phyloP scores from a whole-genome alignment of 2,888 invertebrate species.

The Neelides folsomi region DNA sequence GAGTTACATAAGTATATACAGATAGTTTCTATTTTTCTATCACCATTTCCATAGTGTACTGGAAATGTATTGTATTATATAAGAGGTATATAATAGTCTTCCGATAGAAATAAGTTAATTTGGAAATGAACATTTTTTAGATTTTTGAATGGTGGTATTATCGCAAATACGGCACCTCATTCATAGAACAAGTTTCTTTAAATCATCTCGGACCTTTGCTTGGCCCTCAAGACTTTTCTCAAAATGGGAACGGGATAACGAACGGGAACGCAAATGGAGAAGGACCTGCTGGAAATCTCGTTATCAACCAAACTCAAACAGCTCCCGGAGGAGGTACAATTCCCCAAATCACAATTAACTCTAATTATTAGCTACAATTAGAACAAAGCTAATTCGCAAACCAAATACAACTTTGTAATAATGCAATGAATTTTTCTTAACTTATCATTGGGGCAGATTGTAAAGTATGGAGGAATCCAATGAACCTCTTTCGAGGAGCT shows the following conservation, averaged over 20 bases:
- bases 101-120: too few species aligned
- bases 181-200: slow-evolving; percentile 90
- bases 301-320: slow-evolving; percentile 38
- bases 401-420: too few species aligned
- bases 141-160: slow-evolving; percentile 99
- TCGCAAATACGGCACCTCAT: slow-evolving; percentile 92
- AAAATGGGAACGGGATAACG: slow-evolving; percentile 37
- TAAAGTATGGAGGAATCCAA: slow-evolving; percentile 92
- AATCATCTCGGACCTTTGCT: slow-evolving; percentile 89
- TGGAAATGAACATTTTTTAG: slow-evolving; percentile 40
- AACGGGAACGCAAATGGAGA: slow-evolving; percentile 36
- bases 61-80: too few species aligned
- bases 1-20: too few species aligned
- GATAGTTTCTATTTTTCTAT: too few species aligned
- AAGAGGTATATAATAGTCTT: too few species aligned
- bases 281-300: slow-evolving; percentile 21
- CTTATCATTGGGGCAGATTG: too few species aligned
- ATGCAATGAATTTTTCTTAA: too few species aligned
- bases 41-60: too few species aligned
- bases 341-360: too few species aligned
- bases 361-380: neutral
- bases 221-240: slow-evolving; percentile 51
- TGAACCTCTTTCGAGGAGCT: slow-evolving; percentile 85
- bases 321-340: slow-evolving; percentile 39
- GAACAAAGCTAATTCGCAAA: too few species aligned